A percentile compares a stretch with the other conserved stretches of the same genome.
phyloP scores from a whole-genome alignment of 2,113 vertebrate species.

The Platysternon megacephalum region DNA sequence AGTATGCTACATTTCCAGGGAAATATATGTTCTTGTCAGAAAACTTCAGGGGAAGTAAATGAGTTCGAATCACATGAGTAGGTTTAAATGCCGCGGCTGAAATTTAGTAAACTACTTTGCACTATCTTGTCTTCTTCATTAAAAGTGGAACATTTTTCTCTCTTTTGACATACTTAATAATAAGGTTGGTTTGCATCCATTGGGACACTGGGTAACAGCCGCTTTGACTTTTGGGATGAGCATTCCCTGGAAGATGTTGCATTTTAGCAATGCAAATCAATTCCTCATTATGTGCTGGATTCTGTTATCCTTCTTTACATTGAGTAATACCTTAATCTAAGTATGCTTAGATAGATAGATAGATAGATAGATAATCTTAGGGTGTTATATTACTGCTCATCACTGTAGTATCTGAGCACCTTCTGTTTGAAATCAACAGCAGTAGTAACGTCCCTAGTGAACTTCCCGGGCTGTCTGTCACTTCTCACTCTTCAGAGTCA shows the following conservation, averaged over 20 bases:
- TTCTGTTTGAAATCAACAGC: not conserved
- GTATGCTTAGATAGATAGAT: not conserved
- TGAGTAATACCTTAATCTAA: not conserved
- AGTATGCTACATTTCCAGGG: conserved; percentile 74
- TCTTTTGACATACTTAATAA: conserved; percentile 62
- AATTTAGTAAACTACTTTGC: conserved; percentile 79
- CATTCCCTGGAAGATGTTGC: conserved; percentile 37
- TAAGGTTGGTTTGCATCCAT: conserved; percentile 33
- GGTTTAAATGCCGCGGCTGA: conserved; percentile 74
- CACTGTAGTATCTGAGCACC: not conserved
- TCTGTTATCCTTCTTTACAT: conserved; percentile 11
- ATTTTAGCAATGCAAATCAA: conserved; percentile 17
- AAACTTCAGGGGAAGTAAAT: conserved; percentile 80
- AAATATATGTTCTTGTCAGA: conserved; percentile 83
- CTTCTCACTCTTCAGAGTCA: no score
- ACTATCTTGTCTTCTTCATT: conserved; percentile 77
- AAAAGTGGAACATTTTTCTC: conserved; percentile 69
- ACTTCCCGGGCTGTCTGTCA: not conserved
- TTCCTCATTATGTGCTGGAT: conserved; percentile 61
- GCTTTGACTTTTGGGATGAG: conserved; percentile 35
- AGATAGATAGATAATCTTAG: not conserved
- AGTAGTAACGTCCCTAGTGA: not conserved
- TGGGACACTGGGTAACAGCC: conserved; percentile 20
- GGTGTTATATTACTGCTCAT: not conserved
- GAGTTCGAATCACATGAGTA: conserved; percentile 80